Evolutionary conservation across 2,797 vertebrate genomes (phyloP).

Genomic region (Cebuella pygmaea): DNA sequence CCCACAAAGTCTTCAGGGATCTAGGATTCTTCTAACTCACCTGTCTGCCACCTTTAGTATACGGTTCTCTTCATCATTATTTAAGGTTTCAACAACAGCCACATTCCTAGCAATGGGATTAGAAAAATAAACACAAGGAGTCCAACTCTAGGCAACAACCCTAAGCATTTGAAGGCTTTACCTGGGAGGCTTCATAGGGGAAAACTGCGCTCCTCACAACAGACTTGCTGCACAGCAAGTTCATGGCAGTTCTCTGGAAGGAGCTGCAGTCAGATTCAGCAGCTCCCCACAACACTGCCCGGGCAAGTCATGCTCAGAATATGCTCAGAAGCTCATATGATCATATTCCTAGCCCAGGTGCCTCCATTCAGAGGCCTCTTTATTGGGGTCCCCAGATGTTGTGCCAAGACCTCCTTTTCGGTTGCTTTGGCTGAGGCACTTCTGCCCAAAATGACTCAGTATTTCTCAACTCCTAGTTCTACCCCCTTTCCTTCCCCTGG

Average conservation of each 20-base stretch:
- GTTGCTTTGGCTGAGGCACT: neutral
- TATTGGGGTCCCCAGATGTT: neutral
- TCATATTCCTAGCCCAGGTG: neutral
- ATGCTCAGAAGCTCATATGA: neutral
- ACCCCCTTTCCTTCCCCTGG: neutral
- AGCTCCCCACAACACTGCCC: neutral
- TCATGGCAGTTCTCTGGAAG: neutral
- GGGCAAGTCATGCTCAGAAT: neutral
- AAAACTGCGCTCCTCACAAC: neutral
- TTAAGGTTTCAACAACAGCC: neutral
- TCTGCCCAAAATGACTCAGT: neutral
- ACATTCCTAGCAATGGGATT: neutral
- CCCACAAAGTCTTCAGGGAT: neutral
- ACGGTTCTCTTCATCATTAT: neutral
- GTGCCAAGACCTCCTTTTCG: neutral
- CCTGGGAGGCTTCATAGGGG: accelerated
- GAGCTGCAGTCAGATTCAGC: neutral
- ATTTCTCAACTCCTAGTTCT: neutral
- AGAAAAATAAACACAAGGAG: neutral
- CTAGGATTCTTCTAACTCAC: neutral
- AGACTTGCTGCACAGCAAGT: neutral
- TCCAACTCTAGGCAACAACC: neutral
- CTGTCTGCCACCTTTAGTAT: neutral
- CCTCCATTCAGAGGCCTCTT: neutral
- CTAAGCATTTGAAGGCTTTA: neutral